Evolutionary conservation across 1,140 invertebrate species (phyloP).

Genomic region (Brachionus rubens): DNA sequence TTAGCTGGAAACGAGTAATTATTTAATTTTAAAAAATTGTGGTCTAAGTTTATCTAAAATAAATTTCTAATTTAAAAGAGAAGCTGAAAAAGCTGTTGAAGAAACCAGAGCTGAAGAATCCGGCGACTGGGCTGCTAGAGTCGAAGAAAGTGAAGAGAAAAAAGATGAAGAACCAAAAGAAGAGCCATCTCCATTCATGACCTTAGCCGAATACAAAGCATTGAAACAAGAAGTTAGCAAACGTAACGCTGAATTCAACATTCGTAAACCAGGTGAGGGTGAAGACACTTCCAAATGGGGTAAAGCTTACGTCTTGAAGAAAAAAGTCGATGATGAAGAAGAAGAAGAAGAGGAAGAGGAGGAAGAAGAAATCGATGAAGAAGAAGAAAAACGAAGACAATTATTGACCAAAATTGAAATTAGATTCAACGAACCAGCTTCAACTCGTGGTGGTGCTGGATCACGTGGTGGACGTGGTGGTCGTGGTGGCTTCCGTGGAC

Average conservation of each 20-base stretch:
- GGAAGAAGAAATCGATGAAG: constrained; percentile 14
- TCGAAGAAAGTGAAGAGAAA: constrained; percentile 33
- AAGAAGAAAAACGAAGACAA: constrained; percentile 20
- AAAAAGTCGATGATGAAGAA: constrained; percentile 34
- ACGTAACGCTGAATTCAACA: constrained; percentile 30
- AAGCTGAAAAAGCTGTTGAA: constrained; percentile 39
- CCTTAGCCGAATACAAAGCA: constrained; percentile 34
- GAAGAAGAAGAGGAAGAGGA: constrained; percentile 40
- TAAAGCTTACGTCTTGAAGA: constrained; percentile 18
- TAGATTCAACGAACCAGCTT: constrained; percentile 37
- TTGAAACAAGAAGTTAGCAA: background rate
- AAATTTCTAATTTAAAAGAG: background rate
- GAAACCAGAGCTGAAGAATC: constrained; percentile 4
- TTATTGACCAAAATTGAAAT: constrained; percentile 40
- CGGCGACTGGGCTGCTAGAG: constrained; percentile 17
- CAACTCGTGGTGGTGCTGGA: background rate
- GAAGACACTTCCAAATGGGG: constrained; percentile 36
- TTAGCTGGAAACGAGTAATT: constrained; percentile 13
- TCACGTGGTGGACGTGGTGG: constrained; percentile 23
- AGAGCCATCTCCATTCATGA: background rate
- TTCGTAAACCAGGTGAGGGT: constrained; percentile 41
- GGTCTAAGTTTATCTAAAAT: background rate
- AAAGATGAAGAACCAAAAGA: constrained; percentile 26
- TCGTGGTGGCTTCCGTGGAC: background rate
- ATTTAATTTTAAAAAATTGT: background rate